phyloP scores from a whole-genome alignment of 2,113 vertebrate genomes.

The Puffinus mauretanicus region DNA sequence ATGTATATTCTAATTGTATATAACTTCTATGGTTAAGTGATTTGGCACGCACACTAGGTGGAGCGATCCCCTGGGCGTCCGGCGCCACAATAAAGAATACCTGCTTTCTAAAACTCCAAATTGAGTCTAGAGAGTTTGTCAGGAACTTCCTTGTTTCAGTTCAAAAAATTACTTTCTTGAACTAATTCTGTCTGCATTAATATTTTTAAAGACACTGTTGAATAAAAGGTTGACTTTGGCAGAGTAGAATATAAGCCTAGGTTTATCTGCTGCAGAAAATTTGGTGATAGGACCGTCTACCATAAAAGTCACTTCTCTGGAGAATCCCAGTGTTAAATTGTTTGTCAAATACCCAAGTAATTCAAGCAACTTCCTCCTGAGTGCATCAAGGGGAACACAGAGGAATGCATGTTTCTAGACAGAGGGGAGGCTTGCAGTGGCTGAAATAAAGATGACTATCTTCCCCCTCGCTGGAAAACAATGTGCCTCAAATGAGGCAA shows the following conservation, averaged over 20 bases:
- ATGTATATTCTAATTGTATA: no score
- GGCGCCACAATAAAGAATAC: no score
- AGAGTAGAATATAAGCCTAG: neutral
- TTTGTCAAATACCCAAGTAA: neutral
- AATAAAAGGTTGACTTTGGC: neutral
- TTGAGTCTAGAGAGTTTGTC: no score
- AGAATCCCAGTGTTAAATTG: neutral
- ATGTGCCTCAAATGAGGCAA: neutral
- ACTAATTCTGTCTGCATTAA: neutral
- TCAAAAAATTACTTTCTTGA: neutral
- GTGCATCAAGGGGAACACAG: neutral
- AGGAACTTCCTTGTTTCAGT: no score
- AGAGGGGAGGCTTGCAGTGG: neutral
- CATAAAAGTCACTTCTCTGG: neutral
- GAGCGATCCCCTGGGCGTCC: no score
- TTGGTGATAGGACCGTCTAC: accelerated
- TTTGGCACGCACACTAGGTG: no score
- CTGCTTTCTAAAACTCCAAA: no score
- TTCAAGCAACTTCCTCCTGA: neutral
- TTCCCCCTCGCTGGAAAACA: neutral
- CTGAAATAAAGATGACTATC: neutral
- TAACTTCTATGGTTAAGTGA: no score
- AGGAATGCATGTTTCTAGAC: neutral
- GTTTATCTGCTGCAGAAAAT: neutral
- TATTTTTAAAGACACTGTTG: neutral